Evolutionary conservation across 2,888 invertebrate genomes (phyloP).

Genomic region (Dynastes maya): DNA sequence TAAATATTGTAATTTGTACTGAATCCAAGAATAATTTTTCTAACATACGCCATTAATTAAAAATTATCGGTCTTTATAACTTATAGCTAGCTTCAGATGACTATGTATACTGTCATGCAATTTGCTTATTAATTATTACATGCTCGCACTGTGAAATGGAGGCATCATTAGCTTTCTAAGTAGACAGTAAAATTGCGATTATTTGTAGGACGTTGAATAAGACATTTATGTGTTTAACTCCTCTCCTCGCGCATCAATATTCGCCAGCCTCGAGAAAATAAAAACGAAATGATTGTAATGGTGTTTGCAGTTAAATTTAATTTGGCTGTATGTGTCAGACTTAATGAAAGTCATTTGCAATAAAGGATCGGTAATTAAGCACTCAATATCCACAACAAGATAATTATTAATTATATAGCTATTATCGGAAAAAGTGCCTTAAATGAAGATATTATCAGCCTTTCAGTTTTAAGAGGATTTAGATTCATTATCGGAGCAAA

Average conservation of each 20-base stretch:
- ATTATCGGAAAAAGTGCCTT: constrained; percentile 3
- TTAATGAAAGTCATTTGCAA: constrained; percentile 7
- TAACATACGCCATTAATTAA: too few relatives aligned
- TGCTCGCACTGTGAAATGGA: not conserved
- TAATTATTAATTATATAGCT: constrained; percentile 30
- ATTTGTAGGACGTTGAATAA: not conserved
- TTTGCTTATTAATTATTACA: not conserved
- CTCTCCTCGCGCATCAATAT: not conserved
- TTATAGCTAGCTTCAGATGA: too few relatives aligned
- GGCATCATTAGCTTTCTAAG: not conserved
- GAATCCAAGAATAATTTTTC: too few relatives aligned
- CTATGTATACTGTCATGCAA: too few relatives aligned
- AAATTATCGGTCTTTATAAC: too few relatives aligned
- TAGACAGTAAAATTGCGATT: constrained; percentile 11
- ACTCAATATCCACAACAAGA: constrained; percentile 13
- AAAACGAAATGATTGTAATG: not conserved
- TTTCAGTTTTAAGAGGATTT: not conserved
- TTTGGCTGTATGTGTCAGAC: constrained; percentile 17
- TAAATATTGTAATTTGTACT: too few relatives aligned
- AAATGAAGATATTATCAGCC: constrained; percentile 2
- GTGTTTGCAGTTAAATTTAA: constrained; percentile 5
- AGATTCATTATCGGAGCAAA: not conserved
- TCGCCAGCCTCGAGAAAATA: not conserved
- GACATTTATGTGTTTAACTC: not conserved
- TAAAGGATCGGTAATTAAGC: constrained; percentile 24